Base-by-base conservation (phyloP, 2,888 invertebrate genomes). In the Nebria brevicollis region DNA sequence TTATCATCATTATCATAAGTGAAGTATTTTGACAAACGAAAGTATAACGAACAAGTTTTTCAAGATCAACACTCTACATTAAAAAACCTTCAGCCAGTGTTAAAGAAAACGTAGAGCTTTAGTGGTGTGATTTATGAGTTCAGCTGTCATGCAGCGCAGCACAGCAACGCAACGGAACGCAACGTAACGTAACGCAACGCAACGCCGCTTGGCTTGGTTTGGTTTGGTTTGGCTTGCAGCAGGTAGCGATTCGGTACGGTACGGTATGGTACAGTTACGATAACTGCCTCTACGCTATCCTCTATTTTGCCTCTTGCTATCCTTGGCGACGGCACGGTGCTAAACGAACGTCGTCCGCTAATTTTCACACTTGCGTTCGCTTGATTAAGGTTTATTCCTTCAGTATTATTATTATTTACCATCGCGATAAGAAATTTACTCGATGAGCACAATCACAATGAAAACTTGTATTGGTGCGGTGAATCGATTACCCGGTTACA, bases 401-500 rank as follows among this genome's bases (percentile, higher is more conserved):
- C 34, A 70, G 15, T 70, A 11, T 70, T 70, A 25, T 70, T 20
- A 26, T 70, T 34, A 34, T 34, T 34, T 34, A 34, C 34, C 34
- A 34, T 26, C 25, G 70, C 25, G 70, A 26, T 70, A 70, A 34
- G 25, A 70, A 25, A 70, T 8, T 70, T 34, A 70, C 25, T 25
- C 34, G 70, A 34, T 25, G 25, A 34, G 4, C 34, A 70, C 25
- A 70, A 26, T 70, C 13, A 70, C 70, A 25, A 70, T 25, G 73
- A 73, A 15, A 73, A 73, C 73, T 73, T 73, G 42, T 73, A 73
- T 73, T 73, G 54, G 54, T 54, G 42, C 73, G 5, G n/a, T 26
- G 26, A 73, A 73, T 73, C 42, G 73, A 73, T 73, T 73, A 73
- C 20, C 73, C 43, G 42, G 41, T 41, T 73, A 73, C 43, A 73